Evolutionary conservation across 2,888 invertebrate genomes (phyloP).

Genomic region (Acanthosepion lycidas): DNA sequence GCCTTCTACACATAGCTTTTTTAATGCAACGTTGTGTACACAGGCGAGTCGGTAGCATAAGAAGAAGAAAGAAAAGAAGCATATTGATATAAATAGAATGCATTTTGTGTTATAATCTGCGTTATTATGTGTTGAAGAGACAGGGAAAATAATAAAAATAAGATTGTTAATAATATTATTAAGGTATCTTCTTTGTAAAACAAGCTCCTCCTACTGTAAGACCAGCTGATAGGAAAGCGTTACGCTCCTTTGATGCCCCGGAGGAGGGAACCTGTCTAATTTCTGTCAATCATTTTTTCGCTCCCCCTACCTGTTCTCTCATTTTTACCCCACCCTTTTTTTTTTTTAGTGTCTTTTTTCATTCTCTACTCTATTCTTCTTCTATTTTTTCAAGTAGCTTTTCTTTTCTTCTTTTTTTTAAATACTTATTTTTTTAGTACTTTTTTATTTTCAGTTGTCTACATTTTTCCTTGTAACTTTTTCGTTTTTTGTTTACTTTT

Average conservation of each 20-base stretch:
- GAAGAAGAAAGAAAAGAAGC: not conserved
- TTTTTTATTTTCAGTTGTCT: not conserved
- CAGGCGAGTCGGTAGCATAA: not conserved
- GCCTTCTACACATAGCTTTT: not conserved
- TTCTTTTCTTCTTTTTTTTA: not conserved
- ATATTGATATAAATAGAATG: not conserved
- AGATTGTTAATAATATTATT: not conserved
- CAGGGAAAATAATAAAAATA: not conserved
- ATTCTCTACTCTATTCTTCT: not conserved
- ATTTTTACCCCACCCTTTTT: accelerated
- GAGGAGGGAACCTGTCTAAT: not conserved
- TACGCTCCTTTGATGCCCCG: not conserved
- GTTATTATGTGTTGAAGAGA: conserved; percentile 16
- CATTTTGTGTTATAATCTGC: conserved; percentile 2
- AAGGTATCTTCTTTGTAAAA: not conserved
- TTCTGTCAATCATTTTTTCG: conserved; percentile 10
- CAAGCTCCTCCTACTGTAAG: conserved; percentile 33
- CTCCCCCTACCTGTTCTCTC: not conserved
- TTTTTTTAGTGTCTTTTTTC: not conserved
- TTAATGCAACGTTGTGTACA: not conserved
- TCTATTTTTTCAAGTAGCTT: not conserved
- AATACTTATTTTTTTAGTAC: not conserved
- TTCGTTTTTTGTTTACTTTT: not conserved
- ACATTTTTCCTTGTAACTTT: not conserved
- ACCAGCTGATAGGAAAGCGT: not conserved